These are phyloP conservation scores for Hydrocynus forskahlii DNA, from an alignment of 2,797 vertebrate species.

Conservation along the genomic window DNA sequence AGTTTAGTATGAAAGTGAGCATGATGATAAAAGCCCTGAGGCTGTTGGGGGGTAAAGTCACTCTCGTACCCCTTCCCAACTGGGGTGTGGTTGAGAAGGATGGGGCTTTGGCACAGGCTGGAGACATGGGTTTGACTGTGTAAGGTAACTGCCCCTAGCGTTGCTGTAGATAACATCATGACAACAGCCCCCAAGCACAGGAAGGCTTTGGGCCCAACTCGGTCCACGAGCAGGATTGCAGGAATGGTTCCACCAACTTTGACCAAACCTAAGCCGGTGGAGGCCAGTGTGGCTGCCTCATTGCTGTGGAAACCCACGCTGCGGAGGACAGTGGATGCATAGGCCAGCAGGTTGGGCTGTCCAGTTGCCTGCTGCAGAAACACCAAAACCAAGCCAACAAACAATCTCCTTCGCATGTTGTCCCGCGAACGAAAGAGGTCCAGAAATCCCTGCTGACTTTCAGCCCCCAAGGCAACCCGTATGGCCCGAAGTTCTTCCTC, in stretches of 20 bases:
- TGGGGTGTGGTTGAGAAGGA: constrained; percentile 68
- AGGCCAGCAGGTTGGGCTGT: constrained; percentile 93
- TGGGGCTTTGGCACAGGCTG: constrained; percentile 81
- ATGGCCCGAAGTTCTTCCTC: constrained; percentile 85
- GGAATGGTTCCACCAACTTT: constrained; percentile 91
- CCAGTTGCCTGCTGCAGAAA: constrained; percentile 94
- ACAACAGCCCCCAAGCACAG: constrained; percentile 86
- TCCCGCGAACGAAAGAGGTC: constrained; percentile 88
- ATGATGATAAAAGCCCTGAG: constrained; percentile 45
- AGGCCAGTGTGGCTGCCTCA: constrained; percentile 90
- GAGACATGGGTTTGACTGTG: constrained; percentile 86
- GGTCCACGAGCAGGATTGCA: constrained; percentile 88
- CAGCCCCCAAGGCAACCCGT: constrained; percentile 86
- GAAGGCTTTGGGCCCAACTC: constrained; percentile 90
- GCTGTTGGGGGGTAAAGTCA: constrained; percentile 38
- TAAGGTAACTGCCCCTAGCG: constrained; percentile 83
- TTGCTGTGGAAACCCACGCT: constrained; percentile 93
- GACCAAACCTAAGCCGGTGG: constrained; percentile 90
- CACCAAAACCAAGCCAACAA: constrained; percentile 86
- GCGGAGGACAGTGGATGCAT: constrained; percentile 91
- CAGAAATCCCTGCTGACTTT: constrained; percentile 84
- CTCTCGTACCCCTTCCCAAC: constrained; percentile 59
- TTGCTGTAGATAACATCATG: constrained; percentile 85
- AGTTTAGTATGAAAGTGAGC: constrained; percentile 42
- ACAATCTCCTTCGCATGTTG: constrained; percentile 88